Percentiles rank a stretch among this genome's conserved stretches.
These are phyloP conservation scores for Netelia virgata DNA, from an alignment of 2,888 invertebrate species.

Conservation along the genomic window DNA sequence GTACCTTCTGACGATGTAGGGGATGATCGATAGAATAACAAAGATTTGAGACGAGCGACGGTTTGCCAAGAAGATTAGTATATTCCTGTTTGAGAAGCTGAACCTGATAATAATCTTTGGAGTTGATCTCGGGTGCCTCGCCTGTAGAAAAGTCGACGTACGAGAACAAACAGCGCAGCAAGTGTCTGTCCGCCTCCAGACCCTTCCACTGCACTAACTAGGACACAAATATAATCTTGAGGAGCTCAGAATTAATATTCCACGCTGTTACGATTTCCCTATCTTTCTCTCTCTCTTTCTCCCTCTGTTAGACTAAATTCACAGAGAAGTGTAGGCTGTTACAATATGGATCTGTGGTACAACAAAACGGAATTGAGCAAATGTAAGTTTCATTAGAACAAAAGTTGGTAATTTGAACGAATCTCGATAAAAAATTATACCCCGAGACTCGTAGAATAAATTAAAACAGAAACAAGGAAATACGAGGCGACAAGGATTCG, in stretches of 20 bases:
- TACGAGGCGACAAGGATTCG: background rate
- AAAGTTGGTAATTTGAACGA: background rate
- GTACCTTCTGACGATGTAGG: slow-evolving; percentile 90
- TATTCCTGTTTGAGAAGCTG: slow-evolving; percentile 93
- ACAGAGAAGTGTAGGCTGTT: background rate
- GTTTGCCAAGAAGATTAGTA: slow-evolving; percentile 92
- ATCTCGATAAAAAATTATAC: background rate
- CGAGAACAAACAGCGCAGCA: slow-evolving; percentile 97
- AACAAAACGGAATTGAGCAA: slow-evolving; percentile 19
- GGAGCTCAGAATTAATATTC: slow-evolving; percentile 50
- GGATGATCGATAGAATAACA: slow-evolving; percentile 95
- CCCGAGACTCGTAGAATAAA: too few species aligned
- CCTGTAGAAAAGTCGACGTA: slow-evolving; percentile 92
- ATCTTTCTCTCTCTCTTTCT: background rate
- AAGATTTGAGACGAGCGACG: slow-evolving; percentile 94
- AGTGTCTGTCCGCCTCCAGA: slow-evolving; percentile 98
- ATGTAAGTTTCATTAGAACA: background rate
- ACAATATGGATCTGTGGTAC: slow-evolving; percentile 32
- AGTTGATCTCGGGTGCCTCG: slow-evolving; percentile 87
- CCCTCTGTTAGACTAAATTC: slow-evolving; percentile 19
- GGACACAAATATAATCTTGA: slow-evolving; percentile 77
- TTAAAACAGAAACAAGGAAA: too few species aligned
- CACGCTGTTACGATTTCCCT: slow-evolving; percentile 14
- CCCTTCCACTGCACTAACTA: slow-evolving; percentile 96
- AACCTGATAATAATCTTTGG: slow-evolving; percentile 87